Evolutionary conservation across 2,797 vertebrate genomes (phyloP).

Genomic region (Etheostoma perlongum): DNA sequence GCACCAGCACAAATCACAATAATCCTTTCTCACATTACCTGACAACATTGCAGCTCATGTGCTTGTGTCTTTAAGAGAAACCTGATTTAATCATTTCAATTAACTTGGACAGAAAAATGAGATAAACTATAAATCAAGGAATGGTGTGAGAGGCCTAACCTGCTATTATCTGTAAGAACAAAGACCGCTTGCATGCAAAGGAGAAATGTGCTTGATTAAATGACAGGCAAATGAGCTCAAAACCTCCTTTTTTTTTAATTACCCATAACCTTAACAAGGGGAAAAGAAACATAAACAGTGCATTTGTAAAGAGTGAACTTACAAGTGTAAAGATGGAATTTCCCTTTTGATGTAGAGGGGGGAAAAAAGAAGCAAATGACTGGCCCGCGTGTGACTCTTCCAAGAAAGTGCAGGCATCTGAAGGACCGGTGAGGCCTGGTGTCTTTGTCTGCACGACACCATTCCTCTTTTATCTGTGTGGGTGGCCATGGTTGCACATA

Average conservation of each 20-base stretch:
- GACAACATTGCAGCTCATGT: conserved; percentile 31
- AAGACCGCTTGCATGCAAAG: conserved; percentile 61
- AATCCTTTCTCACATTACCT: conserved; percentile 72
- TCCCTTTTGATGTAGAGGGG: conserved; percentile 46
- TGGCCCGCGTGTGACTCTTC: conserved; percentile 46
- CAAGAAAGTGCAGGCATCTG: conserved; percentile 49
- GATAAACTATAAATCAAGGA: conserved; percentile 66
- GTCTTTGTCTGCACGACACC: conserved; percentile 59
- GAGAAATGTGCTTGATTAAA: conserved; percentile 44
- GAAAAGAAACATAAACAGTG: conserved; percentile 57
- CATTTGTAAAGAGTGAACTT: conserved; percentile 27
- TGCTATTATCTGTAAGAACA: conserved; percentile 63
- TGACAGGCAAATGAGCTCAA: conserved; percentile 48
- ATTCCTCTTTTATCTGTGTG: conserved; percentile 72
- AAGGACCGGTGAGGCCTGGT: conserved; percentile 36
- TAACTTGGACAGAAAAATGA: conserved; percentile 35
- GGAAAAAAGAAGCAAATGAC: conserved; percentile 19
- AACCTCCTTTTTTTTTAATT: conserved; percentile 30
- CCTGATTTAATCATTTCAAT: conserved; percentile 55
- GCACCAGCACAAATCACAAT: conserved; percentile 64
- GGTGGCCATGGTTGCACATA: conserved; percentile 67
- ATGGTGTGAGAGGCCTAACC: conserved; percentile 39
- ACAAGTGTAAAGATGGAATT: conserved; percentile 59
- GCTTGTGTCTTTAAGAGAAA: conserved; percentile 42
- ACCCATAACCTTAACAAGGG: conserved; percentile 24